Base-by-base conservation (phyloP, 2,797 vertebrate species). In the Chromobotia macracanthus region DNA sequence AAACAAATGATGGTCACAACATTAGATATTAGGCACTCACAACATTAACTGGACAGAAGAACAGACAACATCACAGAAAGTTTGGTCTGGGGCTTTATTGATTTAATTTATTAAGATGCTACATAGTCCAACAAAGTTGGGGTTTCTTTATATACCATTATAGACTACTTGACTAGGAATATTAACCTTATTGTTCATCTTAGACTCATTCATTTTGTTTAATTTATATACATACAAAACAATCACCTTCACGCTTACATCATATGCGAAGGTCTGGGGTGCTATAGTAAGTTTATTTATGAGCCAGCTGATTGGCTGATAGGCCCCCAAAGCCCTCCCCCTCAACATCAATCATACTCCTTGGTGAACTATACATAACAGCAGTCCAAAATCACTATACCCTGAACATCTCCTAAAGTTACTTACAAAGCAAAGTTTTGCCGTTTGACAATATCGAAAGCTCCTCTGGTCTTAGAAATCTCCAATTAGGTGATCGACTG, bases 81-180 rank as follows among this genome's bases (percentile, higher is more conserved):
- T 91, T 91, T 85, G 88, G 90, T 93, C 88, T 87, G 91, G 94
- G 94, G 92, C 90, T 96, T 96, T 95, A 96, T 95, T 97, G 93
- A 94, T 95, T 96, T 94, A 91, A 94, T 94, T 95, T 95, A 95
- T 95, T 91, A 95, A 95, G 96, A 96, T 97, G 95, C 96, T 98
- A 98, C 96, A 98, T 94, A 95, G 94, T 95, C 93, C 93, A 96
- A 97, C 96, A 95, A 94, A 91, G 92, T 95, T 94, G 94, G 95
- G 83, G 87, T 83, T 88, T 81, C 88, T 89, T 94, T 95, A 94
- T 89, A 95, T 80, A 94, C 94, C 95, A 94, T 94, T 76, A 91
- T 87, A 94, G 93, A 95, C 94, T 95, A 95, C 87, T 88, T 93
- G 87, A 95, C 94, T 92, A 93, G 91, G 91, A 90, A 89, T 92